Evolutionary conservation across 2,113 vertebrate species (phyloP), one percentile per base, ranked within the genome.

Genomic region (Pitta sordida): DNA sequence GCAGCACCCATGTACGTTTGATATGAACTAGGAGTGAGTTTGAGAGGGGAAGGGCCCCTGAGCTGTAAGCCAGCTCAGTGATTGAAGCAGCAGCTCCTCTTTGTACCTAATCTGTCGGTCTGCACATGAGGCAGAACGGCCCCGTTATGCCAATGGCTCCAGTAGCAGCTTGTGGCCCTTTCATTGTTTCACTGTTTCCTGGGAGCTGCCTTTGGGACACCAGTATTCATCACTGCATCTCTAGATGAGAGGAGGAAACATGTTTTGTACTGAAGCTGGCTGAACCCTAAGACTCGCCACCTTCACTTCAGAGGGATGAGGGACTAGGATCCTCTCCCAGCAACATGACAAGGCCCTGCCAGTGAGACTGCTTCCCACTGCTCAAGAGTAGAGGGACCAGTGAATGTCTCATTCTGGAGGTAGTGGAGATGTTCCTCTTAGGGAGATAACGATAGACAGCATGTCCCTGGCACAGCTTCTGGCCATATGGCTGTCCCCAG

Each of bases 11-110:
- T 71, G 84, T 89, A 97, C 43, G 90, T 94, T 81, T 97, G 96
- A 97, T 97, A 98, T 96, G 97, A 95, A 96, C 93, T 97, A 95
- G 97, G 96, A 97, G 96, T 95, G 95, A 92, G 65, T 97, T 95
- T 96, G 92, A 95, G 91, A 95, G 83, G 90, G 86, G 78, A 83
- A 95, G 93, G 94, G 96, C 96, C 83, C 85, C 91, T 69, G 44
- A 78, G 92, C 96, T 96, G 94, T 91, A 94, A 93, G 91, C 82
- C 91, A 88, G 86, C 95, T 97, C 97, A 93, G 96, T 96, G 96
- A 86, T 93, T 94, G 75, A 92, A 97, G 95, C 96, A 96, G 95
- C 96, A 97, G 96, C 95, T 93, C 91, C 86, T 96, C 81, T 96
- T 96, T 93, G 69, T 92, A 96, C 82, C 90, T 96, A 94, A 94